Evolutionary conservation across 2,113 vertebrate species (phyloP), one percentile per base, ranked within the genome.

Genomic region (Oxyura jamaicensis): DNA sequence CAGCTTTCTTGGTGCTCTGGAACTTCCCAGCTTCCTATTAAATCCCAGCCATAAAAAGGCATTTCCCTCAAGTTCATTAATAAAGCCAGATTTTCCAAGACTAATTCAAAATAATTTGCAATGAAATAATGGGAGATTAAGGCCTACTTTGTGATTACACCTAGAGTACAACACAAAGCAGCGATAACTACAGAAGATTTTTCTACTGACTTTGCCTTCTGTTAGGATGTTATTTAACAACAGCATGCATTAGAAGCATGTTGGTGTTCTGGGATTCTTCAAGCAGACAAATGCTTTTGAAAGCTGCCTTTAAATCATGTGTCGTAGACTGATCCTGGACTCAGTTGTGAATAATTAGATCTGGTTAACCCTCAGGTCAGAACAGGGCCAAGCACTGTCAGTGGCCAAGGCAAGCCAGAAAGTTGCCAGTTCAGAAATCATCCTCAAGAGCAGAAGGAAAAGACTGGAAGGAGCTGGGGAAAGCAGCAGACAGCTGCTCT

Each of bases 1-100:
- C 97, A 97, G 81, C 46, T 84, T 71, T 76, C 72, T 71, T 71
- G 48, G 59, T 29, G 55, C 2, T 2, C 66, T 92, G 91, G 88
- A 92, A 95, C 80, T 96, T 91, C 91, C 88, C 67, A 84, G 62
- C 87, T 93, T 86, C 79, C 86, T 48, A 33, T 41, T 18, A 53
- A 86, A 79, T 65, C 6, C 72, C 6, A 42, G 56, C 26, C 12
- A 6, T n/a, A 50, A 78, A 63, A 63, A 77, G 39, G 23, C 3
- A 86, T 94, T 97, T 96, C 95, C 93, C 91, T 42, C 28, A 52
- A 11, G 50, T 12, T 69, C 59, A 3, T 41, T 35, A 60, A 6
- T 5, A 11, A 42, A 3, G 19, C 10, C 10, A 6, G 8, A 3
- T 65, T 68, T 46, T 36, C 39, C 8, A 46, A 5, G 16, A 35